Evolutionary conservation across 2,113 vertebrate genomes (phyloP), one percentile per base, ranked within the genome.

Genomic region (Chaetura pelagica): DNA sequence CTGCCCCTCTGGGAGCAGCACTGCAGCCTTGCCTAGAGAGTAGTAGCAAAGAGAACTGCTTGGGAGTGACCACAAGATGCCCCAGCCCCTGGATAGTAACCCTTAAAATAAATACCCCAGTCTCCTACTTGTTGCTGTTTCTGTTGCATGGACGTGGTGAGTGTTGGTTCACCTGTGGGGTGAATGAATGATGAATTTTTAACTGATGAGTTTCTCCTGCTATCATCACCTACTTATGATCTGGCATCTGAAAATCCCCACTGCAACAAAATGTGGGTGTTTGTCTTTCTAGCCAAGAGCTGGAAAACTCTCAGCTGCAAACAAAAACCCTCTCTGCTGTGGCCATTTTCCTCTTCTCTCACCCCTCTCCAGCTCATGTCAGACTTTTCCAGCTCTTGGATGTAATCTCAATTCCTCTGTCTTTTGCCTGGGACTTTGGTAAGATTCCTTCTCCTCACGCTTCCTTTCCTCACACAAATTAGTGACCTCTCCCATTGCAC

Each of bases 351-450:
- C 15, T 68, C 22, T 88, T 91, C 72, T 27, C 49, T 61, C 30
- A 23, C 75, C 92, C 20, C 54, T 38, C 13, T 32, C 59, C 26
- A 69, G 12, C 12, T 54, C 0, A 0, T 78, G 58, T 73, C 71
- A 94, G 75, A 49, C 23, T 61, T 92, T 73, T 62, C 29, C 38
- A 74, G n/a, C 44, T 63, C 34, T 93, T 76, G 63, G n/a, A n/a
- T 71, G 46, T 20, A 35, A 32, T 55, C 44, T 59, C 49, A 40
- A 6, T 77, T 83, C 34, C 29, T 58, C 62, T 86, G 18, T 63
- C 24, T 80, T 90, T 91, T 86, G 22, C 38, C 72, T 77, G 75
- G n/a, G 48, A 20, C 59, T 29, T 15, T 61, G 71, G 20, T 77
- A 44, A 44, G 38, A 59, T 22, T 72, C 27, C 8, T 92, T 12